Base-by-base conservation (phyloP, 2,888 invertebrate genomes). In the Onchidella celtica region DNA sequence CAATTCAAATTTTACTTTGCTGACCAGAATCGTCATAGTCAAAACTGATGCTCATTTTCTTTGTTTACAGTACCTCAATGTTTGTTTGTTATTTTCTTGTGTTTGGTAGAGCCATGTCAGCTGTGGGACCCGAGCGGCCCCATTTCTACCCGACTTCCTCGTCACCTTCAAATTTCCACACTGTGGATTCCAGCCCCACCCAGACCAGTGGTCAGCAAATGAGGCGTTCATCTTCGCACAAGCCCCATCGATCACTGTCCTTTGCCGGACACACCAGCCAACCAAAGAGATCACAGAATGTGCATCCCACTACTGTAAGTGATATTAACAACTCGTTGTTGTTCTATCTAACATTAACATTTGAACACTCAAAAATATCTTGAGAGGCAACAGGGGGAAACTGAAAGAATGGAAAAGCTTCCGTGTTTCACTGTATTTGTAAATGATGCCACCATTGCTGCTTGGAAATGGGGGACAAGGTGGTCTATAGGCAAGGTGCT, bases 201-300 rank as follows among this genome's bases (percentile, higher is more conserved):
- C 21, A n/a, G 11, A 11, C 59, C 32, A 34, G 36, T 27, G 24
- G 61, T 27, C 69, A 70, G n/a, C 38, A 27, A 17, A 61, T 27
- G 17, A 69, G n/a, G 36, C 47, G 27, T 3, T 27, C 72, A 11
- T 65, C 69, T 4, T 73, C 79, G 24, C 79, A 73, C 38, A 81
- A 75, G 36, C 81, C 81, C 17, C 81, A 81, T 59, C 74, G 81
- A 6, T 81, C 81, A 27, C 24, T 81, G 57, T 81, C 81, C 17
- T 81, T 81, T 69, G 81, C 81, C 59, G 81, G 81, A 3, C 74
- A 81, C 59, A 79, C 79, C 24, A 63, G 27, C 29, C 79, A 79
- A 4, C 38, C 36, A 1, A 78, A 61, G 40, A 69, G 78, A 29
- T 47, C 69, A 2, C 77, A 68, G 40, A 78, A 36, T 24, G n/a